Evolutionary conservation across 2,113 vertebrate genomes (phyloP).

Genomic region (Callionymus lyra): DNA sequence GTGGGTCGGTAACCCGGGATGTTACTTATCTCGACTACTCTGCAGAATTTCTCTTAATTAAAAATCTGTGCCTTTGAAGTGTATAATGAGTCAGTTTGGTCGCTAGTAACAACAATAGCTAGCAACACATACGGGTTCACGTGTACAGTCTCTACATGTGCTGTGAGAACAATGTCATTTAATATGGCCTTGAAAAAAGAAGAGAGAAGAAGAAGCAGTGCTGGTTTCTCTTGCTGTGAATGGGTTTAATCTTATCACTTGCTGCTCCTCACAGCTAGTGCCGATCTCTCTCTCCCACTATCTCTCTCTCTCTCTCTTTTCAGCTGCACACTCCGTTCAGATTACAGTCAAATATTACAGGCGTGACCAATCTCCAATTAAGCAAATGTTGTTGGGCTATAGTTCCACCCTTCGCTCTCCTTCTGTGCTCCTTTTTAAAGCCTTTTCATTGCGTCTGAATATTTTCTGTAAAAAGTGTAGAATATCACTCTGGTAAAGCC

Average conservation of each 20-base stretch:
- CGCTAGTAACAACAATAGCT: constrained; percentile 40
- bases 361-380: constrained; percentile 73
- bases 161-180: constrained; percentile 10
- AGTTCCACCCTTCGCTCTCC: constrained; percentile 60
- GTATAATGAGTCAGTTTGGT: constrained; percentile 72
- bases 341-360: constrained; percentile 70
- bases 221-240: constrained; percentile 53
- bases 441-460: constrained; percentile 56
- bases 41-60: constrained; percentile 73
- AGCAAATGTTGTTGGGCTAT: constrained; percentile 66
- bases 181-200: constrained; percentile 18
- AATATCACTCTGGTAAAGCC: constrained; percentile 51
- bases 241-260: constrained; percentile 63
- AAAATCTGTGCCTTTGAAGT: constrained; percentile 79
- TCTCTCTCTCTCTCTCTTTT: constrained; percentile 27
- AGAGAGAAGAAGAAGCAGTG: constrained; percentile 14
- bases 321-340: constrained; percentile 57
- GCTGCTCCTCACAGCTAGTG: constrained; percentile 56
- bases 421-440: constrained; percentile 61
- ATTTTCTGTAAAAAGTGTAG: constrained; percentile 47
- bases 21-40: constrained; percentile 62
- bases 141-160: constrained; percentile 13
- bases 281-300: constrained; percentile 54
- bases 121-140: constrained; percentile 11
- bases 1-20: constrained; percentile 2